Percentiles rank a stretch among this genome's conserved stretches.
Evolutionary conservation across 2,888 invertebrate genomes (phyloP).

Genomic region (Troglohyphantes excavatus): DNA sequence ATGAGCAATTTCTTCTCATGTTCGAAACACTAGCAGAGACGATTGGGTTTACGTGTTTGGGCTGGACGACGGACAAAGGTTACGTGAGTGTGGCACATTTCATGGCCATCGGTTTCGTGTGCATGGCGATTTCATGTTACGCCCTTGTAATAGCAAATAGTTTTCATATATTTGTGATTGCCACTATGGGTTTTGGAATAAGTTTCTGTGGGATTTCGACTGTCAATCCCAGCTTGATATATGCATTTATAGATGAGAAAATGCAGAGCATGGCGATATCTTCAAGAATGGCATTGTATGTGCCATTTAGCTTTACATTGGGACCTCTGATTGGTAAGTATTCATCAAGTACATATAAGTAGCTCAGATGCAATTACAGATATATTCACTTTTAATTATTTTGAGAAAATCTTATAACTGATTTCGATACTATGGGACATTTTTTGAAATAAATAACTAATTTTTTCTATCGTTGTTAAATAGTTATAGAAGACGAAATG

Average conservation of each 20-base stretch:
- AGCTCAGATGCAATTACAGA: too few species aligned
- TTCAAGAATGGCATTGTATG: background rate
- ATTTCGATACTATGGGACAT: too few species aligned
- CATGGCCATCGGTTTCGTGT: background rate
- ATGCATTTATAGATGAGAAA: background rate
- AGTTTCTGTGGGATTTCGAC: background rate
- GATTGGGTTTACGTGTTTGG: background rate
- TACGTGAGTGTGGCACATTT: background rate
- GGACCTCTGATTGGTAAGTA: slow-evolving; percentile 13
- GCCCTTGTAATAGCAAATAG: background rate
- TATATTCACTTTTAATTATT: too few species aligned
- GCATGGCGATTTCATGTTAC: background rate
- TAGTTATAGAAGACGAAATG: too few species aligned
- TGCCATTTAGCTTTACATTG: background rate
- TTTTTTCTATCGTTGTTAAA: too few species aligned
- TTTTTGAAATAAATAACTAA: too few species aligned
- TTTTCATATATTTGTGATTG: background rate
- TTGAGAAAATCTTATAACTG: too few species aligned
- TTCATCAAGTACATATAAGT: too few species aligned
- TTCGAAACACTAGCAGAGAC: background rate
- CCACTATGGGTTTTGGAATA: background rate
- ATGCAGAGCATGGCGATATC: slow-evolving; percentile 5
- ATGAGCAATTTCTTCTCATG: slow-evolving; percentile 10
- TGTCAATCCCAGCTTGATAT: background rate
- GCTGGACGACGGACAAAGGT: background rate